phyloP scores from a whole-genome alignment of 2,888 invertebrate species.

The Drosophila flavopinicola region DNA sequence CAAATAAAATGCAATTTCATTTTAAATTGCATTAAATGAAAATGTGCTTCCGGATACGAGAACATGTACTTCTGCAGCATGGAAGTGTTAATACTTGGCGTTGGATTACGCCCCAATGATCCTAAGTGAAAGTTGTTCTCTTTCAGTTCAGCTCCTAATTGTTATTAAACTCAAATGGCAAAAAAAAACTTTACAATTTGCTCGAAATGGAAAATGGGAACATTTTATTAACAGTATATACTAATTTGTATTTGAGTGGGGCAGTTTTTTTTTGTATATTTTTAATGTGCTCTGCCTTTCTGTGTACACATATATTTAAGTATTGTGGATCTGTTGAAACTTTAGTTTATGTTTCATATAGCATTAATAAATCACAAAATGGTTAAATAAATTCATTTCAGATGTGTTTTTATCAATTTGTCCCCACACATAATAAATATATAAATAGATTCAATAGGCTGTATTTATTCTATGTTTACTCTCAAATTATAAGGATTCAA shows the following conservation, averaged over 20 bases:
- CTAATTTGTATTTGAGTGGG: slow-evolving; percentile 8
- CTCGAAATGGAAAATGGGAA: not conserved
- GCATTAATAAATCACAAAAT: no score
- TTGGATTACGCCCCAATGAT: slow-evolving; percentile 21
- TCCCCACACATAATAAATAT: no score
- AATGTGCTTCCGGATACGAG: slow-evolving; percentile 35
- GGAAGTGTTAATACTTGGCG: slow-evolving; percentile 40
- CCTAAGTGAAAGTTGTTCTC: slow-evolving; percentile 40
- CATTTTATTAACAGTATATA: slow-evolving; percentile 7
- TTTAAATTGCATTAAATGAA: slow-evolving; percentile 71
- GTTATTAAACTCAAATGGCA: slow-evolving; percentile 18
- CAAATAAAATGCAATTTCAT: slow-evolving; percentile 71
- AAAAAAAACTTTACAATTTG: slow-evolving; percentile 8
- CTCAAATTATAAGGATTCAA: no score
- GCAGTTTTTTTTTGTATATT: not conserved
- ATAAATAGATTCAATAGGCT: no score
- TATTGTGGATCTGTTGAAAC: no score
- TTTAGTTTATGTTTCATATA: no score
- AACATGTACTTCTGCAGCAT: slow-evolving; percentile 2
- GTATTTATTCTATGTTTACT: no score
- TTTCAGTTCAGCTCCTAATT: slow-evolving; percentile 16
- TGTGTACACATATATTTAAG: no score
- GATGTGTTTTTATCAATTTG: no score
- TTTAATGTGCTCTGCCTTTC: no score
- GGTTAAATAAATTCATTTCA: no score